Base-by-base conservation (phyloP, 2,113 vertebrate species). In the Esox niger region DNA sequence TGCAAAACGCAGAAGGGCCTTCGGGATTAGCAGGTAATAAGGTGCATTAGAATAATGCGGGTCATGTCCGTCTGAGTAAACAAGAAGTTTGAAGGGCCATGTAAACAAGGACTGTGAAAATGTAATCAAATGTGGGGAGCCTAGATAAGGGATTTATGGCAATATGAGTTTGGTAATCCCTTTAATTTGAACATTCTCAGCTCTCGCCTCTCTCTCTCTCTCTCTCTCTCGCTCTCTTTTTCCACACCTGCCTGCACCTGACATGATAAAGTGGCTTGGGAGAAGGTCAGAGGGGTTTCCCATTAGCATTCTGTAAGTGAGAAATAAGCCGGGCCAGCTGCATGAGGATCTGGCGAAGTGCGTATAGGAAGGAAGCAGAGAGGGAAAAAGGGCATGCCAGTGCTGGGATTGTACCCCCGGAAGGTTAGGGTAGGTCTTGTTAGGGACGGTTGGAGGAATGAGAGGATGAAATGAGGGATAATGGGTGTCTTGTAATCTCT, bases 11-110 rank as follows among this genome's bases (percentile, higher is more conserved):
- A 61, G 64, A 35, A 38, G 1, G 35, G 66, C 33, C 32, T 29
- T 55, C 13, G 38, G 68, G 71, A 77, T 77, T 77, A 76, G 60
- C 64, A 77, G 74, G 64, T 74, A 80, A 76, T 66, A 69, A 79
- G 69, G 66, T 68, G 62, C 46, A 69, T 76, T 73, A 79, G 49
- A 75, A 73, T 71, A 76, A 73, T 71, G 56, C 68, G 64, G 64
- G 64, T 64, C 66, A 73, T 60, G 74, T 76, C 74, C 64, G 33
- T 75, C 35, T 59, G 58, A 63, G 46, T 58, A 59, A 66, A 66
- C 63, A 26, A 38, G 8, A 52, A 21, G 47, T 52, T 52, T 21
- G 27, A 21, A 33, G 32, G 30, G 15, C 21, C 25, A 15, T 66
- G 70, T 76, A 76, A 80, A 80, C 74, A 80, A 59, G 30, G 26